These are phyloP conservation scores for Scaptomyza tumidula DNA, from an alignment of 2,888 invertebrate genomes.

Conservation along the genomic window DNA sequence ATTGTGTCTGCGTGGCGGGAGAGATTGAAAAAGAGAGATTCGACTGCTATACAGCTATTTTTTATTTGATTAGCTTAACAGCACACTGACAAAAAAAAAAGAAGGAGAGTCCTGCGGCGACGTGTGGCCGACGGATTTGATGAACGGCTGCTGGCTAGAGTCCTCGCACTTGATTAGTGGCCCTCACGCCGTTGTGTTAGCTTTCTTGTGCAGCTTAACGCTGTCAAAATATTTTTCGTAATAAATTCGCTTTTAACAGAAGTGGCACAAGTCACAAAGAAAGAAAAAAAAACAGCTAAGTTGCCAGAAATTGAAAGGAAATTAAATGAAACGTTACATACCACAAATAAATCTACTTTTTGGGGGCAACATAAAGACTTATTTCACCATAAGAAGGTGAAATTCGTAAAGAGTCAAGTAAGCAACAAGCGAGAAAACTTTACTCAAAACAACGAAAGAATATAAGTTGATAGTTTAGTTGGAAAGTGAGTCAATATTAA, in stretches of 20 bases:
- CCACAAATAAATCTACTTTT: constrained; percentile 24
- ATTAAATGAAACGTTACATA: constrained; percentile 42
- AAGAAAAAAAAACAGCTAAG: not conserved
- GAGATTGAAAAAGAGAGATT: constrained; percentile 36
- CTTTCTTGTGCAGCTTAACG: constrained; percentile 72
- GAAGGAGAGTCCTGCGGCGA: constrained; percentile 70
- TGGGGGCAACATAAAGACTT: constrained; percentile 14
- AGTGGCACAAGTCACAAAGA: constrained; percentile 6
- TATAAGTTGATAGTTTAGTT: too few relatives aligned
- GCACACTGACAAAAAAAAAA: constrained; percentile 30
- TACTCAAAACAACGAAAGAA: not conserved
- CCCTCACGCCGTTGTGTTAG: constrained; percentile 45
- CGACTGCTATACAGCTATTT: constrained; percentile 46
- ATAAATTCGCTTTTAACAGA: constrained; percentile 70
- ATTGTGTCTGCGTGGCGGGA: constrained; percentile 75
- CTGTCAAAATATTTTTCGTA: constrained; percentile 83
- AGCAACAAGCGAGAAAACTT: constrained; percentile 3
- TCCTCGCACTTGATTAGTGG: constrained; percentile 72
- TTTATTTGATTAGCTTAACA: constrained; percentile 79
- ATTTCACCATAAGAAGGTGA: constrained; percentile 11
- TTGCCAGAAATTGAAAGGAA: constrained; percentile 54
- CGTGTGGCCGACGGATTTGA: constrained; percentile 79
- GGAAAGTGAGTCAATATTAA: too few relatives aligned
- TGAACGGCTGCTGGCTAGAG: constrained; percentile 63
- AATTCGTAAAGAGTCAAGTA: not conserved